Conservation (phyloP, 37 sponge, comb jelly and placozoan genomes). For the Halichondria panicea region DNA sequence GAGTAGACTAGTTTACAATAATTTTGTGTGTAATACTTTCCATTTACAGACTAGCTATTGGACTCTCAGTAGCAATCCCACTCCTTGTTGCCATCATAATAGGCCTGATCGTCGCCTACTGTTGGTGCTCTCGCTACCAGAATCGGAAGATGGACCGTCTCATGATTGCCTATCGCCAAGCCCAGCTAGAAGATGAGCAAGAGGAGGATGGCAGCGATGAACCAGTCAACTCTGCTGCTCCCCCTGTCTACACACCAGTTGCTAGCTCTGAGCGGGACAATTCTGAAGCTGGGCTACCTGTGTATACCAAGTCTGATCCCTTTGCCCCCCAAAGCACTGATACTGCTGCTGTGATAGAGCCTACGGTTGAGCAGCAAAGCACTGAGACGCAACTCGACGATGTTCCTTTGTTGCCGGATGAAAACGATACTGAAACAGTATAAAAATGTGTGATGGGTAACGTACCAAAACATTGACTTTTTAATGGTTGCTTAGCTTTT, state of each 20-base stretch:
- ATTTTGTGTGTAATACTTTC: background rate
- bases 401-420: constrained; percentile 4
- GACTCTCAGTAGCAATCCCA: constrained; percentile 54
- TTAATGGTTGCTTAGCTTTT: too few species aligned
- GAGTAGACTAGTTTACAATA: constrained; percentile 16
- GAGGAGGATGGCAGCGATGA: background rate
- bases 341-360: background rate
- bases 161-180: background rate
- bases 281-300: constrained; percentile 37
- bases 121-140: constrained; percentile 27
- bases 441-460: background rate
- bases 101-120: constrained; percentile 28
- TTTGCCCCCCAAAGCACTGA: background rate
- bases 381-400: background rate
- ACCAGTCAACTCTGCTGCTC: too few species aligned
- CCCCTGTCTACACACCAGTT: constrained; percentile 49
- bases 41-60: constrained; percentile 41
- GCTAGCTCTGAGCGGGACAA: too few species aligned
- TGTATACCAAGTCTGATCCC: constrained; percentile 58
- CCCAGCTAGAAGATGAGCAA: too few species aligned
- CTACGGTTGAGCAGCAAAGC: background rate
- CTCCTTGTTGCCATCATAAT: constrained; percentile 32
- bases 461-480: too few species aligned
- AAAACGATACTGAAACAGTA: background rate
- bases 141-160: constrained; percentile 4